phyloP scores from a whole-genome alignment of 2,888 invertebrate species.

The Sturmia bella region DNA sequence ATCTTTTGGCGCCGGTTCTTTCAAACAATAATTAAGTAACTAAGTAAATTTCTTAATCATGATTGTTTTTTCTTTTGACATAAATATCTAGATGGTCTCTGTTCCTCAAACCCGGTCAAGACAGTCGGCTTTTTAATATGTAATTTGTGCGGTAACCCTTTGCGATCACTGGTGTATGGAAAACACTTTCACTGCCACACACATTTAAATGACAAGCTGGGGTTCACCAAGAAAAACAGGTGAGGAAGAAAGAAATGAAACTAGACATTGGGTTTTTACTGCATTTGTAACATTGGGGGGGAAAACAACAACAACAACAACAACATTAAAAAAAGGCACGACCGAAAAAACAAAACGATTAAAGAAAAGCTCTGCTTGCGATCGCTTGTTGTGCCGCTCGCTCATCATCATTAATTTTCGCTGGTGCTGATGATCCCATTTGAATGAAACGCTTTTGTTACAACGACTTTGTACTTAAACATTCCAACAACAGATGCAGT shows the following conservation, averaged over 20 bases:
- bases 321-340: conserved; percentile 8
- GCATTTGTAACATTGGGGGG: conserved; percentile 6
- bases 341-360: conserved; percentile 40
- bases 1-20: no score
- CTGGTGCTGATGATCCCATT: conserved; percentile 56
- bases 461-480: conserved; percentile 44
- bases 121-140: no score
- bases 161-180: conserved; percentile 73
- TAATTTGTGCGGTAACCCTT: conserved; percentile 33
- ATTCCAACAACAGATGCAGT: conserved; percentile 56
- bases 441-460: conserved; percentile 44
- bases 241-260: conserved; percentile 44
- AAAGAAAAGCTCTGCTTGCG: conserved; percentile 45
- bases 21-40: no score
- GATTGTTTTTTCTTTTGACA: no score
- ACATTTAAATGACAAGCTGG: conserved; percentile 62
- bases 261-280: conserved; percentile 13
- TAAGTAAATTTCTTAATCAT: no score
- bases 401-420: conserved; percentile 31
- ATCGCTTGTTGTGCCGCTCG: conserved; percentile 16
- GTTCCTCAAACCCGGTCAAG: no score
- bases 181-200: conserved; percentile 79
- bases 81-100: no score
- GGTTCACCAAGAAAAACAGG: conserved; percentile 62
- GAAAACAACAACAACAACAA: background rate